Base-by-base conservation (phyloP, 2,888 invertebrate genomes). In the Theristus sp. region DNA sequence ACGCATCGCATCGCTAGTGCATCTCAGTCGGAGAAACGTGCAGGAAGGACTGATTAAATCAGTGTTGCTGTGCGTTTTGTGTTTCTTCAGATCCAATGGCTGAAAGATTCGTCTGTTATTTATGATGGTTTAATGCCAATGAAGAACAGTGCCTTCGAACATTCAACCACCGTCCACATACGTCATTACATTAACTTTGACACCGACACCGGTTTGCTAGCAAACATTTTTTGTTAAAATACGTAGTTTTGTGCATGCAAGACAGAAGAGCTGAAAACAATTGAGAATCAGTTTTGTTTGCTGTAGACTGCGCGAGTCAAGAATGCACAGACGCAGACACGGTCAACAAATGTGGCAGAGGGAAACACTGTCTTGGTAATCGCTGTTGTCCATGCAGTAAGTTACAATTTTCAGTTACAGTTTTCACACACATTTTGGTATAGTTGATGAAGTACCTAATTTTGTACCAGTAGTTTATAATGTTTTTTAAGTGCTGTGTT, bases 311-410 rank as follows among this genome's bases (percentile, higher is more conserved):
- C 49, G n/a, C 20, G 13, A n/a, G n/a, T 3, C 13, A 49, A n/a
- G 24, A 10, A n/a, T 49, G 49, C n/a, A 17, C n/a, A 6, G 49
- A 10, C 49, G 49, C 20, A 20, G 49, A 49, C 20, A 49, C 24
- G n/a, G 13, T 3, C 13, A 49, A 49, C 49, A 26, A 38, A 24
- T 61, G 61, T 31, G 25, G 6, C 22, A 20, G 3, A 26, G 56
- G 46, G n/a, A 13, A 54, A 10, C 55, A 60, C 30, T 61, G 61
- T 55, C 46, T 61, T n/a, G 61, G 49, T 6, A 54, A 53, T 26
- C 20, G 30, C 6, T 61, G 61, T 38, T 61, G 61, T 38, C 38
- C 20, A 22, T 61, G 61, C 47, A 38, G 61, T 61, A 26, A 61
- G 58, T 58, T 24, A 10, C 6, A 13, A 17, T 13, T 38, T 38